These are phyloP conservation scores for Neoniphon sammara DNA, from an alignment of 2,797 vertebrate species.

Conservation along the genomic window DNA sequence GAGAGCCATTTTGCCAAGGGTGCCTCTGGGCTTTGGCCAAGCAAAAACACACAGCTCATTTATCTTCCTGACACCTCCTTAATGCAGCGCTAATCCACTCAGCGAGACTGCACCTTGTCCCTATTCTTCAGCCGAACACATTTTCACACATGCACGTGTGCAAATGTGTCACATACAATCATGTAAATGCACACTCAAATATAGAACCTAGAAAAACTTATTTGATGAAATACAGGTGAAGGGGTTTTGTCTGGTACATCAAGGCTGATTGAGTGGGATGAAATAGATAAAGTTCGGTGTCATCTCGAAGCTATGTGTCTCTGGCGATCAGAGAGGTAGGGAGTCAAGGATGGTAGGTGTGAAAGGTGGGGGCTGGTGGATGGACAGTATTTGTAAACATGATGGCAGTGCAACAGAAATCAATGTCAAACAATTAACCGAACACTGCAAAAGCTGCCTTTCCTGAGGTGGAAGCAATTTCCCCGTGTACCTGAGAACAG, in stretches of 20 bases:
- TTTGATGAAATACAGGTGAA: constrained; percentile 2
- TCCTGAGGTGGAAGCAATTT: constrained; percentile 19
- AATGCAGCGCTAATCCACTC: constrained; percentile 79
- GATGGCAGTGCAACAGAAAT: constrained; percentile 56
- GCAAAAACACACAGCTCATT: constrained; percentile 70
- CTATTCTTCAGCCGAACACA: constrained; percentile 19
- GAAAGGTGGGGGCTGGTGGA: constrained; percentile 18
- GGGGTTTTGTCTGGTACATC: background rate
- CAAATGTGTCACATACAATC: background rate
- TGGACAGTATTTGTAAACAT: constrained; percentile 54
- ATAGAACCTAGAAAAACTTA: background rate
- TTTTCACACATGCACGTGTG: background rate
- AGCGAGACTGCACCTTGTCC: constrained; percentile 50
- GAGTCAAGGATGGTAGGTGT: constrained; percentile 19
- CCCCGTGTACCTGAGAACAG: constrained; percentile 25
- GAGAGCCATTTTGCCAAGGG: constrained; percentile 60
- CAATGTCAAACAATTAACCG: constrained; percentile 60
- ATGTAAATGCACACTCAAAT: constrained; percentile 1
- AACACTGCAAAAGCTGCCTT: constrained; percentile 34
- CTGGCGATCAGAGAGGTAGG: constrained; percentile 44
- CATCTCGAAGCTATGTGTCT: constrained; percentile 32
- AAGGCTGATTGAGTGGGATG: constrained; percentile 8
- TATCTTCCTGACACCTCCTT: constrained; percentile 81
- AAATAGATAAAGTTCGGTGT: constrained; percentile 47
- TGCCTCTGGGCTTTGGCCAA: constrained; percentile 58